These are phyloP conservation scores for Drosophila koepferae DNA, from an alignment of 2,888 invertebrate genomes.

Conservation along the genomic window DNA sequence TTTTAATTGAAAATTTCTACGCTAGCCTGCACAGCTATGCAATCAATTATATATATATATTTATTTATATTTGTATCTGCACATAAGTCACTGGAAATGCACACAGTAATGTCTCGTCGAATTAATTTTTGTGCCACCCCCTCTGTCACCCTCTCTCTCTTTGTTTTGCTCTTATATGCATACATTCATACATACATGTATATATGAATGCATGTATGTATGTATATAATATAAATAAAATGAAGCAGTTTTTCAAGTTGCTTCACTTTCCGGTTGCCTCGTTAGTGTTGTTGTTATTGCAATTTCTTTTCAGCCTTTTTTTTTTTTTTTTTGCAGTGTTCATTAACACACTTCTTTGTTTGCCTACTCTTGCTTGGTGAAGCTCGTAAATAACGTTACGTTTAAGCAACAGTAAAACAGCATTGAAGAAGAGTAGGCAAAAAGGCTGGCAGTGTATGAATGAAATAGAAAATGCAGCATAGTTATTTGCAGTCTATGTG, in stretches of 20 bases:
- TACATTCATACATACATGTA: neutral
- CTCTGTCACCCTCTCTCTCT: too few species aligned
- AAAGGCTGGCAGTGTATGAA: slow-evolving; percentile 32
- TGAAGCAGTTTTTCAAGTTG: slow-evolving; percentile 46
- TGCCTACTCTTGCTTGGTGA: slow-evolving; percentile 19
- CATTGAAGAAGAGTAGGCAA: slow-evolving; percentile 19
- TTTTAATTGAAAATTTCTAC: slow-evolving; percentile 46
- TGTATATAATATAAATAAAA: slow-evolving; percentile 34
- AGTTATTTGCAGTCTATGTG: slow-evolving; percentile 29
- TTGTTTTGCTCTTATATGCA: slow-evolving; percentile 9
- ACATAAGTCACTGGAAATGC: slow-evolving; percentile 17
- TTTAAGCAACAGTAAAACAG: slow-evolving; percentile 54
- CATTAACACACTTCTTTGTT: slow-evolving; percentile 73
- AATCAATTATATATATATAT: slow-evolving; percentile 32
- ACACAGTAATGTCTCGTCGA: slow-evolving; percentile 16
- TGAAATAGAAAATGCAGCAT: slow-evolving; percentile 62
- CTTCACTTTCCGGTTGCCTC: slow-evolving; percentile 62
- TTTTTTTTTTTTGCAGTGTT: slow-evolving; percentile 43
- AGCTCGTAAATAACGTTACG: slow-evolving; percentile 70
- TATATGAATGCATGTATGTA: neutral
- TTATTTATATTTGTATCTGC: neutral
- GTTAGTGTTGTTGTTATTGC: slow-evolving; percentile 26
- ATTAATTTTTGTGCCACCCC: slow-evolving; percentile 21
- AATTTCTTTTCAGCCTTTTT: slow-evolving; percentile 40
- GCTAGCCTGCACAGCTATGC: slow-evolving; percentile 37